Percentiles rank a stretch among this genome's conserved stretches.
Conservation (phyloP, 2,797 vertebrate genomes). For the Tokudaia tokunoshimensis region DNA sequence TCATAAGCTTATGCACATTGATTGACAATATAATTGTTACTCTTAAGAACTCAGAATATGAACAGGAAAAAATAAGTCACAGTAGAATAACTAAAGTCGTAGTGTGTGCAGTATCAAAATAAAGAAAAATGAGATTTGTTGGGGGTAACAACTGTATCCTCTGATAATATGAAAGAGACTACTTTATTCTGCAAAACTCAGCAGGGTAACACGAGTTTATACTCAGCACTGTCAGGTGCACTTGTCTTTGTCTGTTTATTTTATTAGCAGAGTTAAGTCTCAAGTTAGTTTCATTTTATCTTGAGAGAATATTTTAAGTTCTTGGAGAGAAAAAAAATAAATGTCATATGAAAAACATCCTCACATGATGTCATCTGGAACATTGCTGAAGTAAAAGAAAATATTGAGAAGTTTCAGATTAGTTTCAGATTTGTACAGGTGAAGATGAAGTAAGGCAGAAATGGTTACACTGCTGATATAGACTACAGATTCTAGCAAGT, state of each 20-base stretch:
- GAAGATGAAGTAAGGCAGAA: neutral
- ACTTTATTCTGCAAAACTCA: neutral
- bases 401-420: neutral
- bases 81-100: neutral
- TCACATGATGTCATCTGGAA: neutral
- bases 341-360: neutral
- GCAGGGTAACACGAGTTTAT: neutral
- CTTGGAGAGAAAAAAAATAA: neutral
- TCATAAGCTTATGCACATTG: neutral
- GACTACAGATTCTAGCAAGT: neutral
- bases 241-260: neutral
- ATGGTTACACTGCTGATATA: neutral
- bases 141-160: neutral
- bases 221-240: neutral
- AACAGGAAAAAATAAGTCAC: neutral
- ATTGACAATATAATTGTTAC: neutral
- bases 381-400: neutral
- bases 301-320: neutral
- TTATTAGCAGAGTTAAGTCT: neutral
- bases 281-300: neutral
- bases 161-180: neutral
- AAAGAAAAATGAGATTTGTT: neutral
- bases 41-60: conserved; percentile 9
- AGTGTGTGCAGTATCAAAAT: neutral
- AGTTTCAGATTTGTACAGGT: neutral